phyloP scores from a whole-genome alignment of 2,888 invertebrate genomes.

The Cotesia congregata region DNA sequence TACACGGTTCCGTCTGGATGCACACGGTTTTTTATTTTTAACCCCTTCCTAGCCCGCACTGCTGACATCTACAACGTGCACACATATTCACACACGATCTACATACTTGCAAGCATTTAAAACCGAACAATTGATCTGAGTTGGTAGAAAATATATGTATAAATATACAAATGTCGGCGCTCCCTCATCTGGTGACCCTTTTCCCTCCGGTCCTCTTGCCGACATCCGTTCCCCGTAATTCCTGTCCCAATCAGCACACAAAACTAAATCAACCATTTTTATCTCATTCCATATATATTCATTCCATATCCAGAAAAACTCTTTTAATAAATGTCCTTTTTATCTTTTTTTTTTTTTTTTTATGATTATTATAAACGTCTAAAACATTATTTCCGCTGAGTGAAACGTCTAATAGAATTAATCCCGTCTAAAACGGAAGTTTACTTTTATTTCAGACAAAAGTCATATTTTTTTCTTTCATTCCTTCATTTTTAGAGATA shows the following conservation, averaged over 20 bases:
- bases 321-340: neutral
- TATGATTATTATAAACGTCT: neutral
- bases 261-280: conserved; percentile 9
- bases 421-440: too few relatives aligned
- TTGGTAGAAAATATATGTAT: conserved; percentile 53
- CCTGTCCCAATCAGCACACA: conserved; percentile 49
- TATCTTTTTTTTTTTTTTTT: neutral
- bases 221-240: conserved; percentile 47
- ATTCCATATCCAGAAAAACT: conserved; percentile 5
- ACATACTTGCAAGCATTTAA: conserved; percentile 43
- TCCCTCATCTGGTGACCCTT: conserved; percentile 51
- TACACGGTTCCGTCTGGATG: conserved; percentile 50
- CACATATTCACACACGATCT: conserved; percentile 7
- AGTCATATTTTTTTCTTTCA: too few relatives aligned
- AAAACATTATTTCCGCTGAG: too few relatives aligned
- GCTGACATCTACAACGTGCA: conserved; percentile 16
- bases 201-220: conserved; percentile 35
- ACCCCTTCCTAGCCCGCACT: neutral
- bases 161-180: conserved; percentile 51
- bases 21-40: conserved; percentile 36
- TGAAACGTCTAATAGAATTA: too few relatives aligned
- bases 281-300: conserved; percentile 6
- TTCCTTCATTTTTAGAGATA: too few relatives aligned
- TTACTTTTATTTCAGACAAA: too few relatives aligned
- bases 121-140: conserved; percentile 55